These are phyloP conservation scores for Gulo gulo DNA, from an alignment of 2,113 vertebrate genomes.

Conservation along the genomic window DNA sequence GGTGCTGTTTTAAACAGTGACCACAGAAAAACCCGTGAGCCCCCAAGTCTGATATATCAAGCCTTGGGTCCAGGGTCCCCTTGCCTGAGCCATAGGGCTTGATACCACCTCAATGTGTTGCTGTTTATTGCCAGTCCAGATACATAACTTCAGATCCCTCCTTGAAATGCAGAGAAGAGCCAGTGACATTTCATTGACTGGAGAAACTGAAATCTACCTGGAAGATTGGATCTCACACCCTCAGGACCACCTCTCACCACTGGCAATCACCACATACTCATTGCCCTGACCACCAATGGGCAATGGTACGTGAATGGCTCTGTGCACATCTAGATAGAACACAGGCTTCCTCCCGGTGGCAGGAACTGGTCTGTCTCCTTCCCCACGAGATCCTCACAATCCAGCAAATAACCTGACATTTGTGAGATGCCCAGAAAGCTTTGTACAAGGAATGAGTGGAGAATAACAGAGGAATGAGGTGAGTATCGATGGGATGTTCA, in stretches of 20 bases:
- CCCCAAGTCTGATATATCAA: not conserved
- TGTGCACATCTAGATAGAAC: not conserved
- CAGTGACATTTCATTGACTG: not conserved
- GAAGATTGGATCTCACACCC: not conserved
- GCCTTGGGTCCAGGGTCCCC: not conserved
- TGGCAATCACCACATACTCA: not conserved
- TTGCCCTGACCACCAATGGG: not conserved
- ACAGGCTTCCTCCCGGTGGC: not conserved
- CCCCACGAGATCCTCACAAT: not conserved
- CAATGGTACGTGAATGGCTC: not conserved
- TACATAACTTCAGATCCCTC: not conserved
- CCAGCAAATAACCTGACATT: not conserved
- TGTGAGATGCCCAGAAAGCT: not conserved
- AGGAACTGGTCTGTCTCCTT: not conserved
- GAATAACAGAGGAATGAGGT: not conserved
- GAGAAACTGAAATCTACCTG: not conserved
- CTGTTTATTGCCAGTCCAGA: not conserved
- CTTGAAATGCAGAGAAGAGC: not conserved
- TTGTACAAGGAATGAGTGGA: not conserved
- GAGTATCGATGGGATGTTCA: not conserved
- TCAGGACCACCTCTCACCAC: not conserved
- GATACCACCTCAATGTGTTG: not conserved
- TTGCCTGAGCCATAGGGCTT: not conserved
- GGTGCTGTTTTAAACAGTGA: not conserved
- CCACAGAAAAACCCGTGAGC: not conserved